phyloP scores from a whole-genome alignment of 2,113 vertebrate species.

The Passer montanus region DNA sequence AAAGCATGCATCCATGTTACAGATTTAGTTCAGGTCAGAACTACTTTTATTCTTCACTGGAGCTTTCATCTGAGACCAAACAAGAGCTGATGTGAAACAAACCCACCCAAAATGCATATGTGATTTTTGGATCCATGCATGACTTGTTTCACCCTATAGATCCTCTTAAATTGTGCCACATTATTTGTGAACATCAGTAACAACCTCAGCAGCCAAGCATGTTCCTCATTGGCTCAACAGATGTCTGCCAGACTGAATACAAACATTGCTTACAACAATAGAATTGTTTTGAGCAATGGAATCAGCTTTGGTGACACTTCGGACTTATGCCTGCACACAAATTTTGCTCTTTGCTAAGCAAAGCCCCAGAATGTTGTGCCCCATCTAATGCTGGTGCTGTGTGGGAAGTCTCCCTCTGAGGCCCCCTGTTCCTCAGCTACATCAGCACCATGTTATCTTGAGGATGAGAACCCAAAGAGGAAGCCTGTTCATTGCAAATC shows the following conservation, averaged over 20 bases:
- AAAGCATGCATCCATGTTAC: not conserved
- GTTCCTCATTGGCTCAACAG: not conserved
- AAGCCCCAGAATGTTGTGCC: not conserved
- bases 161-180: not conserved
- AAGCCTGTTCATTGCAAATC: not conserved
- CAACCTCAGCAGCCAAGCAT: rapidly evolving
- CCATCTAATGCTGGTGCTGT: not conserved
- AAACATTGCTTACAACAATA: not conserved
- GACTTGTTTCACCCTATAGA: not conserved
- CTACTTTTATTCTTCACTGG: not conserved
- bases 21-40: not conserved
- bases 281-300: not conserved
- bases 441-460: not conserved
- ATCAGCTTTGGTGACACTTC: not conserved
- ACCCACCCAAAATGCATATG: not conserved
- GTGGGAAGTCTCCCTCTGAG: not conserved
- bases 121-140: not conserved
- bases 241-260: not conserved
- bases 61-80: not conserved
- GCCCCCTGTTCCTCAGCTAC: not conserved
- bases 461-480: not conserved
- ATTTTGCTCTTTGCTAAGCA: not conserved
- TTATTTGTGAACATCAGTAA: not conserved
- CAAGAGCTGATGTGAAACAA: not conserved
- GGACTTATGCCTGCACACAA: not conserved